Conservation (phyloP, 2,888 invertebrate genomes). For the Drosophila imparisetae region DNA sequence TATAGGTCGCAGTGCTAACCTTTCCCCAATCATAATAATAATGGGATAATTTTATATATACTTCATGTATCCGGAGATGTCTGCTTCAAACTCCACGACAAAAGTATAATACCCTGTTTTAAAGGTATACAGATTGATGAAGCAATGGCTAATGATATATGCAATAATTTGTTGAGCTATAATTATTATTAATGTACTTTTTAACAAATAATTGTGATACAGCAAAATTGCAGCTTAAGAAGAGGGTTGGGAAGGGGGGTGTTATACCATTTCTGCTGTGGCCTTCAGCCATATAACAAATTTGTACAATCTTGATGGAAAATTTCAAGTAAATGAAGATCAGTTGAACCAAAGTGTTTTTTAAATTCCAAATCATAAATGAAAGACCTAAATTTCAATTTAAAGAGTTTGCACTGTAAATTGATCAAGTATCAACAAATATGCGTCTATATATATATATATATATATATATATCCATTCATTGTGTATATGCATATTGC, state of each 20-base stretch:
- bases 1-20: no score
- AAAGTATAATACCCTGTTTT: neutral
- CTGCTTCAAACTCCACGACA: neutral
- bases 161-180: neutral
- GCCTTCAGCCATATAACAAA: neutral
- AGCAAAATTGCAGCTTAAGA: neutral
- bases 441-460: neutral
- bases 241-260: fast-evolving
- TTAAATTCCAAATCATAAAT: neutral
- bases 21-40: no score
- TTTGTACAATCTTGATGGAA: neutral
- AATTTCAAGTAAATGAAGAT: neutral
- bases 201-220: neutral
- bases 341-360: neutral
- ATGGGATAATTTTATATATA: neutral
- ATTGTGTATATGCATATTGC: neutral
- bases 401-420: conserved; percentile 4
- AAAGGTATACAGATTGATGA: neutral
- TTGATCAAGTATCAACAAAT: neutral
- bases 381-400: neutral
- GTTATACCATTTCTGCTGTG: neutral
- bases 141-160: neutral
- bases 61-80: no score
- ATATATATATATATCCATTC: neutral
- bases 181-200: neutral